These are phyloP conservation scores for Drosophila infuscata DNA, from an alignment of 2,888 invertebrate species.

Conservation along the genomic window DNA sequence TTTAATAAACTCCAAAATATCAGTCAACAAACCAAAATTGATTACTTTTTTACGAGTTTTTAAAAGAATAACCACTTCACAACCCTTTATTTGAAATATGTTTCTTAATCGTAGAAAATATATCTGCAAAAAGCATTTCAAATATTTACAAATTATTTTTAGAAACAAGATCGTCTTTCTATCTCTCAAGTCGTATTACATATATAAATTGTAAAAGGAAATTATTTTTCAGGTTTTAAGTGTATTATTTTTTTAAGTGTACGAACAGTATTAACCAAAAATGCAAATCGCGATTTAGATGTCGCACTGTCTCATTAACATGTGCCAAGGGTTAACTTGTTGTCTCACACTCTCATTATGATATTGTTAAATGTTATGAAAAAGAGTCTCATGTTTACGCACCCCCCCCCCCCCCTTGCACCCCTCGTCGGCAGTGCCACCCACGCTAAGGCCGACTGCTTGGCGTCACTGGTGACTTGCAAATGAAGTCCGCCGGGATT, in stretches of 20 bases:
- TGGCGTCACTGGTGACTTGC: slow-evolving; percentile 68
- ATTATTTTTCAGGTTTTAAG: background rate
- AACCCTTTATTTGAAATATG: background rate
- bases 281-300: slow-evolving; percentile 48
- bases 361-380: slow-evolving; percentile 82
- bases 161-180: too few relatives aligned
- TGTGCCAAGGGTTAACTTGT: slow-evolving; percentile 56
- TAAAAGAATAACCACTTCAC: background rate
- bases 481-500: slow-evolving; percentile 76
- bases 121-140: background rate
- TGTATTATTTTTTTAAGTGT: background rate
- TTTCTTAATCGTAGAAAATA: background rate
- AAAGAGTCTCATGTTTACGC: slow-evolving; percentile 59
- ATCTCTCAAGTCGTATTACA: background rate
- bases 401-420: background rate
- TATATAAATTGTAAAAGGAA: too few relatives aligned
- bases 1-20: background rate
- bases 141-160: background rate
- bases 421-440: background rate
- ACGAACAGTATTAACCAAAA: slow-evolving; percentile 26
- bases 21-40: background rate
- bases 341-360: slow-evolving; percentile 66
- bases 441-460: slow-evolving; percentile 52
- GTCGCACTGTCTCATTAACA: slow-evolving; percentile 50
- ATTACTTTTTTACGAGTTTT: background rate